phyloP scores from a whole-genome alignment of 1,140 invertebrate genomes.

The Eciton burchellii region DNA sequence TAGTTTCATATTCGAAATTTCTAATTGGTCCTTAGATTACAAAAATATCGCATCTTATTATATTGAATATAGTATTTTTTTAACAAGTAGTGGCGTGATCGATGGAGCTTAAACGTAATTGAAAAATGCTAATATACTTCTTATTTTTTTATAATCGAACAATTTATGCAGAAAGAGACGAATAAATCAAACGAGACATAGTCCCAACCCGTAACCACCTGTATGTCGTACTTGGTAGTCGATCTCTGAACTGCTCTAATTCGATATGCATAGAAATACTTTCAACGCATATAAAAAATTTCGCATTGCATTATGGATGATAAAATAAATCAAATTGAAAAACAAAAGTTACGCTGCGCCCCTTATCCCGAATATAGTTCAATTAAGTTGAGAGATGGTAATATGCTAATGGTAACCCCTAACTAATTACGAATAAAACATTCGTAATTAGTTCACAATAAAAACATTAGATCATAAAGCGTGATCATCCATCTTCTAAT shows the following conservation, averaged over 20 bases:
- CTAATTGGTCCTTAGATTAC: constrained; percentile 11
- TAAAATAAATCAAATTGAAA: constrained; percentile 62
- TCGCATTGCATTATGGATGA: constrained; percentile 70
- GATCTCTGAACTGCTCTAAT: constrained; percentile 52
- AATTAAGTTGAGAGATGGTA: not conserved
- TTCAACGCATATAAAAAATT: constrained; percentile 58
- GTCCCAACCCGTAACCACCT: not conserved
- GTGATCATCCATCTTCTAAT: no score
- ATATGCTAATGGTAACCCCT: no score
- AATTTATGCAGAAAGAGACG: constrained; percentile 60
- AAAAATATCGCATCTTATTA: constrained; percentile 17
- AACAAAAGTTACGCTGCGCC: constrained; percentile 10
- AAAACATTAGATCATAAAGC: no score
- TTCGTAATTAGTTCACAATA: no score
- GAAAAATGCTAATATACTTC: constrained; percentile 62
- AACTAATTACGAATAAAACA: not conserved
- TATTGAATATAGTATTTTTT: constrained; percentile 52
- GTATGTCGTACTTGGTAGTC: constrained; percentile 44
- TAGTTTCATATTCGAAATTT: constrained; percentile 9
- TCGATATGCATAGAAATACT: constrained; percentile 62
- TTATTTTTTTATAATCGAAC: constrained; percentile 71
- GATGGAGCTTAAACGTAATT: constrained; percentile 41
- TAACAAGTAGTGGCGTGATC: constrained; percentile 40
- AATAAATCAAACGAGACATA: constrained; percentile 37
- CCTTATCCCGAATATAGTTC: not conserved